phyloP scores from a whole-genome alignment of 1,140 invertebrate species.

The Trichogramma pretiosum region DNA sequence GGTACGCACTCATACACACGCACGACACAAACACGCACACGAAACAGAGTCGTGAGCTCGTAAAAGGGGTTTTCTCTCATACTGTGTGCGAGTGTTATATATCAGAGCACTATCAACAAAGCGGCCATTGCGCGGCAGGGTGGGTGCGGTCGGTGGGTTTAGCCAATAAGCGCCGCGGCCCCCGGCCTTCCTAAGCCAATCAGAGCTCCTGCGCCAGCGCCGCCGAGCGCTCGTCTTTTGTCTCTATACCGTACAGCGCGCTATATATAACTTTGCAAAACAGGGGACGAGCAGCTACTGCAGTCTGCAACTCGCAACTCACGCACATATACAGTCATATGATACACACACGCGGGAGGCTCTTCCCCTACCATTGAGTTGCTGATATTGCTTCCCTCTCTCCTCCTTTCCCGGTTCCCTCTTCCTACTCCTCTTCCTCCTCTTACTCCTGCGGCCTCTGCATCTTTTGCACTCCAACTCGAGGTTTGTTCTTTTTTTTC shows the following conservation, averaged over 20 bases:
- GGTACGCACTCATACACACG: neutral
- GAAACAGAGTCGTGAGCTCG: slow-evolving; percentile 26
- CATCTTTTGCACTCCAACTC: neutral
- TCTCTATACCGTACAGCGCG: too few species aligned
- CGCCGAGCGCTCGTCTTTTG: slow-evolving; percentile 39
- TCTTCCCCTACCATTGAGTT: too few species aligned
- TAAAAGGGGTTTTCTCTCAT: too few species aligned
- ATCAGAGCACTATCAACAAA: slow-evolving; percentile 36
- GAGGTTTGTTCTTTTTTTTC: slow-evolving; percentile 5
- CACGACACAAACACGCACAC: neutral
- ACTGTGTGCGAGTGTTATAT: slow-evolving; percentile 26
- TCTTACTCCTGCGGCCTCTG: slow-evolving; percentile 4
- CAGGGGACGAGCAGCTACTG: neutral
- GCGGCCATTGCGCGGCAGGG: slow-evolving; percentile 48
- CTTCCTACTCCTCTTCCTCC: slow-evolving; percentile 13
- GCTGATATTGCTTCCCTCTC: slow-evolving; percentile 21
- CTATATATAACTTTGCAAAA: too few species aligned
- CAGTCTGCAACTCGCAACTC: neutral
- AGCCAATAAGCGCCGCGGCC: slow-evolving; percentile 42
- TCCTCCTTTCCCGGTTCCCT: slow-evolving; percentile 22
- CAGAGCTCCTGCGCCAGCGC: slow-evolving; percentile 30
- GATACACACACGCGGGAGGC: neutral
- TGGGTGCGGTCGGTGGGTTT: slow-evolving; percentile 43
- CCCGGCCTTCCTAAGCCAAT: slow-evolving; percentile 39
- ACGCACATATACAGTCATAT: neutral